Conservation (phyloP, 2,888 invertebrate genomes). For the Neoitamus cyanurus region DNA sequence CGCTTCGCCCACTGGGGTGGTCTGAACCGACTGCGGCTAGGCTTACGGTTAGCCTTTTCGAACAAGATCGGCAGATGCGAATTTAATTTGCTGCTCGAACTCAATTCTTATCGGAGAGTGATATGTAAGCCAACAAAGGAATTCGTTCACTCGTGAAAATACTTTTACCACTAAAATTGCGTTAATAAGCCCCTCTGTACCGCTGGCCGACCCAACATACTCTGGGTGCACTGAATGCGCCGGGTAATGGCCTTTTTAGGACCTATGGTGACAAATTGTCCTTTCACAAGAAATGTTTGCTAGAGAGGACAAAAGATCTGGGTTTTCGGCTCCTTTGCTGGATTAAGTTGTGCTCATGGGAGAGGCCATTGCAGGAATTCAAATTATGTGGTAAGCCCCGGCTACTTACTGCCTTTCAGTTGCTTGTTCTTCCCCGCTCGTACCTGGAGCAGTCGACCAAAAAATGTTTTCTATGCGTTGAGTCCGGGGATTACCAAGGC, state of each 20-base stretch:
- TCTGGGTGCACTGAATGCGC: not conserved
- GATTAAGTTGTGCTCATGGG: constrained; percentile 19
- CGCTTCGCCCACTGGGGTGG: not conserved
- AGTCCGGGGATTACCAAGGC: constrained; percentile 16
- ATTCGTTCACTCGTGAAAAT: constrained; percentile 44
- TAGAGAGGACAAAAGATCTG: not conserved
- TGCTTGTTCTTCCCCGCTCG: not conserved
- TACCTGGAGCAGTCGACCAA: not conserved
- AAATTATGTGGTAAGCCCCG: constrained; percentile 22
- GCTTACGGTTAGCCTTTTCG: not conserved
- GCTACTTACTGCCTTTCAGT: constrained; percentile 11
- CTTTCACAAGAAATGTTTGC: constrained; percentile 17
- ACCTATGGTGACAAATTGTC: constrained; percentile 41
- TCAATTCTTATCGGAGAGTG: not conserved
- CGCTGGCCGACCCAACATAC: not conserved
- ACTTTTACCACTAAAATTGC: constrained; percentile 41
- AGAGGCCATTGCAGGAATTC: constrained; percentile 2
- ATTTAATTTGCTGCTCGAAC: constrained; percentile 41
- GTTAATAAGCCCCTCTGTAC: not conserved
- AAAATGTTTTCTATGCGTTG: not conserved
- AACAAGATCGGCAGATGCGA: constrained; percentile 46
- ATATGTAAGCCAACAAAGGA: constrained; percentile 6
- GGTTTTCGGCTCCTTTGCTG: constrained; percentile 20
- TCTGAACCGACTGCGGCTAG: not conserved
- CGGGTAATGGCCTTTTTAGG: not conserved